These are phyloP conservation scores for Camponotus pennsylvanicus DNA, from an alignment of 1,140 invertebrate species.

Conservation along the genomic window DNA sequence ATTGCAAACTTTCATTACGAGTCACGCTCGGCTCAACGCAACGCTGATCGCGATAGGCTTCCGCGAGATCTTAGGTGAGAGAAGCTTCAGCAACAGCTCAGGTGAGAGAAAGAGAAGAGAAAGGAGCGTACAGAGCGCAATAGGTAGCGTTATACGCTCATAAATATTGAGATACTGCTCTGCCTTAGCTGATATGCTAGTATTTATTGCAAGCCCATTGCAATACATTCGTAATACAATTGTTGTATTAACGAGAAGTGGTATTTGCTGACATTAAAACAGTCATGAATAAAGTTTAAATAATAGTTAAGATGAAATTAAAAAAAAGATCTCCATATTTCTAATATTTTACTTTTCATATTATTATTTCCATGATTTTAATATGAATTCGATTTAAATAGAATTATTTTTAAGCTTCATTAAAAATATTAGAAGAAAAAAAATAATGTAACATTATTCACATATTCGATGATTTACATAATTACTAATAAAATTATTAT, in stretches of 20 bases:
- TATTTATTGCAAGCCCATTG: conserved; percentile 30
- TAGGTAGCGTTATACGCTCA: conserved; percentile 41
- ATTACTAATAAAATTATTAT: background rate
- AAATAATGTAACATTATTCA: background rate
- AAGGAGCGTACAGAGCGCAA: conserved; percentile 19
- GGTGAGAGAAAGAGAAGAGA: conserved; percentile 39
- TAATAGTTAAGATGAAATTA: background rate
- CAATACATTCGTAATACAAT: conserved; percentile 15
- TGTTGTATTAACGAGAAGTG: conserved; percentile 32
- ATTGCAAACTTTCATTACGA: conserved; percentile 78
- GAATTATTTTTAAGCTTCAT: background rate
- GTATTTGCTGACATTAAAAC: conserved; percentile 4
- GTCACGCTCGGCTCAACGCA: conserved; percentile 71
- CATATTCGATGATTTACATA: background rate
- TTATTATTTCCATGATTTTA: background rate
- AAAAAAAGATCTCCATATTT: background rate
- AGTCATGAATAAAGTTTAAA: conserved; percentile 9
- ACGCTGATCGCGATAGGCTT: conserved; percentile 60
- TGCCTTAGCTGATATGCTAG: conserved; percentile 15
- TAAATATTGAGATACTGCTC: conserved; percentile 55
- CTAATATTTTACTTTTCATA: too few species aligned
- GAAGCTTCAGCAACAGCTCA: conserved; percentile 2
- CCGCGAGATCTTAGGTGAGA: conserved; percentile 31
- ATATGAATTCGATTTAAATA: background rate
- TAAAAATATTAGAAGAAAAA: background rate